Evolutionary conservation across 2,797 vertebrate genomes (phyloP).

Genomic region (Acrossocheilus fasciatus): DNA sequence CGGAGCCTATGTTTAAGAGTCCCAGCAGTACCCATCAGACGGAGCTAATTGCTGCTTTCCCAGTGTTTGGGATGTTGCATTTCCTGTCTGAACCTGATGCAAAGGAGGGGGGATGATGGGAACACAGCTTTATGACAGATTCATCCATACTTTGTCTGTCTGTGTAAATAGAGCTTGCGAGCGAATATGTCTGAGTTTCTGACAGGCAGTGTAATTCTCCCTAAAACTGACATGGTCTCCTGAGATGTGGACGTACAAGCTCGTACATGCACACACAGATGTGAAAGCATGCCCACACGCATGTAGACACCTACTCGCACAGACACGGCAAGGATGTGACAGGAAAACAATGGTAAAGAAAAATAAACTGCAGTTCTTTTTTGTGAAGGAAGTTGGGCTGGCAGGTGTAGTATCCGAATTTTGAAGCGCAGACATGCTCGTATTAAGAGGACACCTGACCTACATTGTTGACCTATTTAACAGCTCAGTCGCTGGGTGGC

Average conservation of each 20-base stretch:
- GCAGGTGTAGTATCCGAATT: conserved; percentile 22
- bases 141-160: conserved; percentile 11
- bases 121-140: conserved; percentile 57
- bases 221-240: conserved; percentile 39
- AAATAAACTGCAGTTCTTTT: conserved; percentile 41
- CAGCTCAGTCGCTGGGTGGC: conserved; percentile 42
- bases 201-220: conserved; percentile 43
- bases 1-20: conserved; percentile 43
- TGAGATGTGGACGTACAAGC: conserved; percentile 16
- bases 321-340: conserved; percentile 28
- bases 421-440: conserved; percentile 29
- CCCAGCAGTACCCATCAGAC: conserved; percentile 50
- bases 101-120: conserved; percentile 47
- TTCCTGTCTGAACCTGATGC: conserved; percentile 48
- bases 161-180: conserved; percentile 41
- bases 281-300: background rate
- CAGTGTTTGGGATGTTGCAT: conserved; percentile 45
- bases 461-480: conserved; percentile 60
- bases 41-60: conserved; percentile 56
- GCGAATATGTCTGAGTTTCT: conserved; percentile 42
- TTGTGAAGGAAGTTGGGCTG: conserved; percentile 23
- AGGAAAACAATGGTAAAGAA: conserved; percentile 34
- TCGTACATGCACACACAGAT: background rate
- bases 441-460: conserved; percentile 47
- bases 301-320: background rate